A percentile compares a stretch with the other conserved stretches of the same genome.
These are phyloP conservation scores for Sminthurides aquaticus DNA, from an alignment of 2,888 invertebrate genomes.

Conservation along the genomic window DNA sequence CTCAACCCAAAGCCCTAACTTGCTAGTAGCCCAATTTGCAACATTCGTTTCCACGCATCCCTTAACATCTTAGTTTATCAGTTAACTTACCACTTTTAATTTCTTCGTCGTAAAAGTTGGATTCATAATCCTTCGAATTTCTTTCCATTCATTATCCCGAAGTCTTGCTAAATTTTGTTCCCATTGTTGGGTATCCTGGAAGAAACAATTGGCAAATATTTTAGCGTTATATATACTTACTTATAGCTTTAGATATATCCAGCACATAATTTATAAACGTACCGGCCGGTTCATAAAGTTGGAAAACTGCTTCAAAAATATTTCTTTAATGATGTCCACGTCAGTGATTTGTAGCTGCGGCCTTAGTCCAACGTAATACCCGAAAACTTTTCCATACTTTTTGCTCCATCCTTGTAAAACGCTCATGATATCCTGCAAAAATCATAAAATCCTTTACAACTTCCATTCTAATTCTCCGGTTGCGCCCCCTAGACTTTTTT, in stretches of 20 bases:
- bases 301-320: conserved; percentile 42
- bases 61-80: neutral
- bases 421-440: no score
- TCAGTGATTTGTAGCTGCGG: conserved; percentile 41
- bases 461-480: conserved; percentile 8
- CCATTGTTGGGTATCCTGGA: conserved; percentile 39
- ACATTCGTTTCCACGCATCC: conserved; percentile 11
- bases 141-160: conserved; percentile 41
- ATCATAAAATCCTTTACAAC: no score
- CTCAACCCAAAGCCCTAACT: conserved; percentile 6
- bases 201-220: neutral
- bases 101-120: conserved; percentile 42
- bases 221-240: neutral
- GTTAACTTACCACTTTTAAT: conserved; percentile 33
- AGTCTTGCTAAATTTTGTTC: conserved; percentile 41
- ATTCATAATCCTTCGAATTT: conserved; percentile 41
- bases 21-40: neutral
- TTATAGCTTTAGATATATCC: no score
- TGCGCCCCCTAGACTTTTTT: no score
- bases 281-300: conserved; percentile 42
- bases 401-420: conserved; percentile 35
- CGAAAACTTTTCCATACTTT: conserved; percentile 38
- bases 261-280: conserved; percentile 19
- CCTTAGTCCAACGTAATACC: conserved; percentile 40
- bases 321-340: conserved; percentile 41